Evolutionary conservation across 2,113 vertebrate species (phyloP), one percentile per base, ranked within the genome.

Genomic region (Sapayoa aenigma): DNA sequence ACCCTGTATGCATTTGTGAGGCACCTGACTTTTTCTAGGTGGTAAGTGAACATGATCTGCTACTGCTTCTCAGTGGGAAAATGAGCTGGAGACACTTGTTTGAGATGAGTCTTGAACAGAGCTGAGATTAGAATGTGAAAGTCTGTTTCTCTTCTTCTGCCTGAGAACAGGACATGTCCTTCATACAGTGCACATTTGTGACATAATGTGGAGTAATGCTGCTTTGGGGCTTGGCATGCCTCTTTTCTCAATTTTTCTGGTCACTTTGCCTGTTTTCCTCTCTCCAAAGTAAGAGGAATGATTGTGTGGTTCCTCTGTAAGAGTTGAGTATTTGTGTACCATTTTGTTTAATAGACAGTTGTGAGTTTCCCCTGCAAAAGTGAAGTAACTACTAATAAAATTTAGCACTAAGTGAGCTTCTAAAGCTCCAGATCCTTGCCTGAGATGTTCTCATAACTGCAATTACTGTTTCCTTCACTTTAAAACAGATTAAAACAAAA

Each of bases 1-100:
- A 39, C 56, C 44, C 30, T 1, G 0, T 41, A 24, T 5, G 6
- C 25, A 23, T 63, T 59, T 73, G 39, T 0, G 0, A 46, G 33
- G 42, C 65, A 44, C 46, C 6, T 33, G 42, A 9, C 16, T 74
- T 84, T 75, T 74, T 84, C 39, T 44, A 72, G 60, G 39, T 24
- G 8, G 42, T 20, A 41, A 42, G 15, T 0, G 2, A 76, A 71
- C 5, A 2, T 79, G 24, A 8, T 33, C 69, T 69, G 15, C 49
- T 82, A 37, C 11, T 1, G 3, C 33, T 89, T 18, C 58, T 79
- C 28, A 8, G 16, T 20, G 1, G 31, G n/a, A 62, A 72, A 86
- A 90, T 31, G 12, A 74, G 42, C 10, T 39, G 37, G 42, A 86
- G 24, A 25, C 1, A 4, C 9, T 53, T n/a, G 27, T 49, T 46